Conservation (phyloP, 2,797 vertebrate genomes). For the Galaxias olidus region DNA sequence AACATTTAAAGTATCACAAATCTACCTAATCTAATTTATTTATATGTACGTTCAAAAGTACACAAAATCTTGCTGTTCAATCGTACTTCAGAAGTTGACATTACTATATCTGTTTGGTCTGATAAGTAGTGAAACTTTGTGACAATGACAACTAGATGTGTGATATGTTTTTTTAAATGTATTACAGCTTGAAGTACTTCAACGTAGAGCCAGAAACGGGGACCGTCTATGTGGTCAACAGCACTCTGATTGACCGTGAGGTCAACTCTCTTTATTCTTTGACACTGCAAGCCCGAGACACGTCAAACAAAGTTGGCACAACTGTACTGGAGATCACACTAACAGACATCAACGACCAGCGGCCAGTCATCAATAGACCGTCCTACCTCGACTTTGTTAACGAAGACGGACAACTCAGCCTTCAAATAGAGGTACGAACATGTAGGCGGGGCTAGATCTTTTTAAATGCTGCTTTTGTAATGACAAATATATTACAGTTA, state of each 20-base stretch:
- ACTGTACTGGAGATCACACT: constrained; percentile 81
- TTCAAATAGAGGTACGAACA: constrained; percentile 62
- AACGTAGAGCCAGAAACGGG: constrained; percentile 69
- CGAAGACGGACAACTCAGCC: neutral
- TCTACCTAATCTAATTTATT: no score
- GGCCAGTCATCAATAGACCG: constrained; percentile 69
- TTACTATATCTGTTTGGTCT: neutral
- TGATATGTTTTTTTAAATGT: neutral
- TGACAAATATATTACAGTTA: no score
- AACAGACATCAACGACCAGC: constrained; percentile 83
- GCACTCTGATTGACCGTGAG: constrained; percentile 81
- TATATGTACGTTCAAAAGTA: no score
- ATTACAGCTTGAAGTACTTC: constrained; percentile 76
- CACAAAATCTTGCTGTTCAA: no score
- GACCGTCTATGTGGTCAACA: constrained; percentile 69
- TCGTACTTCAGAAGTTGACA: no score
- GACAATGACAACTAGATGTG: neutral
- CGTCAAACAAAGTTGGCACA: constrained; percentile 58
- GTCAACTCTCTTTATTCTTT: constrained; percentile 73
- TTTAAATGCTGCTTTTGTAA: no score
- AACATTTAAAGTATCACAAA: neutral
- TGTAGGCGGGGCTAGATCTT: no score
- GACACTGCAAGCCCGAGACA: constrained; percentile 86
- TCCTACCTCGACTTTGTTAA: constrained; percentile 74
- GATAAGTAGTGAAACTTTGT: neutral